Evolutionary conservation across 2,113 vertebrate species (phyloP).

Genomic region (Dromiciops gliroides): DNA sequence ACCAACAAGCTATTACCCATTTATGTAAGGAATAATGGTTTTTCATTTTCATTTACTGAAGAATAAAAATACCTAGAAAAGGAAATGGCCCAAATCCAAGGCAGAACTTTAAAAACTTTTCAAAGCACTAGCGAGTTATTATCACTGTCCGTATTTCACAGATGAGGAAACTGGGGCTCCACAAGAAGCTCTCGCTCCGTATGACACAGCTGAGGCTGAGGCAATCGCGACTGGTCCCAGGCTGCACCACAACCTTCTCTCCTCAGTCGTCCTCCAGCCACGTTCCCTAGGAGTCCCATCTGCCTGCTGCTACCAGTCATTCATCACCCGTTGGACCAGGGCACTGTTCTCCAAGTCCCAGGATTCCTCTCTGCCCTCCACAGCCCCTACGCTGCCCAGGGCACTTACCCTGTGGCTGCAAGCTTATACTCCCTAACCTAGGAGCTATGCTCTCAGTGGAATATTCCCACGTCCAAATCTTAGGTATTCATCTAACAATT

Average conservation of each 20-base stretch:
- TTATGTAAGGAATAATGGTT: too few relatives aligned
- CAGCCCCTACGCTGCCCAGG: neutral
- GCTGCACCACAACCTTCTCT: neutral
- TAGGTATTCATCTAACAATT: constrained; percentile 22
- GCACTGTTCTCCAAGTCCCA: too few relatives aligned
- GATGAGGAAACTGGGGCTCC: neutral
- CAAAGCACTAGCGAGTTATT: neutral
- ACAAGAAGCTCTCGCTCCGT: neutral
- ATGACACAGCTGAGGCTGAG: neutral
- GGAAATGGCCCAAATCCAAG: neutral
- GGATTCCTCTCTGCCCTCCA: neutral
- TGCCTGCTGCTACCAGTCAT: neutral
- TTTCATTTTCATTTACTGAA: neutral
- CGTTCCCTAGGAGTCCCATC: neutral
- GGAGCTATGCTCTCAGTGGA: neutral
- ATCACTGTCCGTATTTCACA: neutral
- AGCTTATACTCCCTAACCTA: neutral
- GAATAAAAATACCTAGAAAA: neutral
- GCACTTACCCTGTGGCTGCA: neutral
- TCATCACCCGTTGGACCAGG: too few relatives aligned
- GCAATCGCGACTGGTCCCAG: neutral
- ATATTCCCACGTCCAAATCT: constrained; percentile 27
- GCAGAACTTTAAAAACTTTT: neutral
- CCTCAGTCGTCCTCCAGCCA: constrained; percentile 26
- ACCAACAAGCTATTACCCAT: too few relatives aligned